Base-by-base conservation (phyloP, 2,797 vertebrate genomes). In the Poecilia wingei region DNA sequence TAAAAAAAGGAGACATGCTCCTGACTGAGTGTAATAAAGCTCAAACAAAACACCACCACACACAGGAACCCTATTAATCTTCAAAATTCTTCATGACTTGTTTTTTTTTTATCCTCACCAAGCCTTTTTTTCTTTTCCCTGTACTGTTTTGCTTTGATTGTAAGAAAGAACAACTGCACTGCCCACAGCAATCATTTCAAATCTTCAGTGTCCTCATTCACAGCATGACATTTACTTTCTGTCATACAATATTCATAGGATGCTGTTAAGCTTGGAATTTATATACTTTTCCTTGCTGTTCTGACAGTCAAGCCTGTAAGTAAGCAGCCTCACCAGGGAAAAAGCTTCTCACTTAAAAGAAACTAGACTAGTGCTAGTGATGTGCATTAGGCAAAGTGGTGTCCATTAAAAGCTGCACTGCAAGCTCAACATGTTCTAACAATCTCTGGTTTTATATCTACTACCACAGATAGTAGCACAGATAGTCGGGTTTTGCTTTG, bases 231-330 rank as follows among this genome's bases (percentile, higher is more conserved):
- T 82, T 74, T 82, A 73, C 46, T 79, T 81, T 78, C 71, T 55
- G 53, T 59, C 49, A 41, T n/a, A 14, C n/a, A 77, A 85, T 90
- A 90, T 92, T 91, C 85, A 83, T 82, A 46, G 83, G 77, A 80
- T 46, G 76, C 46, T 33, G 77, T 88, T 90, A 72, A 28, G 39
- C 55, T 8, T 4, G 81, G 78, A 88, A 93, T 87, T 82, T 57
- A 87, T 80, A 39, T 13, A 2, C 69, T 31, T 70, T 77, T 31
- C 70, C 33, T 77, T 41, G 61, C 55, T 73, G 73, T 77, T 72
- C 74, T 45, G 28, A 22, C 70, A 49, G 55, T 79, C 72, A 36
- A 36, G 6, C 55, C 59, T 80, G 79, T 84, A 84, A 78, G 28
- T 77, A 88, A 79, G 55, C 57, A 36, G 72, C 83, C 69, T 80